Base-by-base conservation (phyloP, 2,888 invertebrate genomes). In the Cosmia pyralina region DNA sequence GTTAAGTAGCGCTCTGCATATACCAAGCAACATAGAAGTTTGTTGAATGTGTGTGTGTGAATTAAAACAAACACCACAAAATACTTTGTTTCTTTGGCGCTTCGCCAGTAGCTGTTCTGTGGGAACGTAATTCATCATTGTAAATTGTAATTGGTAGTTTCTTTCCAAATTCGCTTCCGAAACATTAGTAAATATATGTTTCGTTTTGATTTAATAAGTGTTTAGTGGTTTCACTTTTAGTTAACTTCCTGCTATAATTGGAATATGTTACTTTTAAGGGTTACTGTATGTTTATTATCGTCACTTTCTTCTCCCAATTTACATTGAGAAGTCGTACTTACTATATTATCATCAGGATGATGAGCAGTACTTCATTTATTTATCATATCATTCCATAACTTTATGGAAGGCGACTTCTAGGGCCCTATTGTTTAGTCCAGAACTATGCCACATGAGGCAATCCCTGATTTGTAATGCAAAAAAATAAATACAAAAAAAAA, bases 131-230 rank as follows among this genome's bases (percentile, higher is more conserved):
- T 87, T 84, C 83, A 84, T 87, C 84, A 85, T 85, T 84, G 83
- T 86, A 85, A 86, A 85, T 85, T 84, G 83, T 86, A 86, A 86
- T 85, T 77, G 83, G 82, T 83, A 85, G 83, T 84, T 86, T 85
- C 84, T 86, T 83, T 85, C 72, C 65, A 69, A 82, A 82, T 83
- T 82, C 22, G 74, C 83, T 82, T 73, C 78, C 81, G 76, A 82
- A 77, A 70, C 28, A 55, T 69, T 22, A 46, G 44, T 65, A 22
- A 69, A 71, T 75, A 71, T 75, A 67, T 71, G 62, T 60, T 57
- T 53, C 41, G 19, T 79, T 69, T 53, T 77, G 63, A 71, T 81
- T 71, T 76, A 74, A 68, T 53, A 62, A 71, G 44, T 72, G 58
- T 75, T 70, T 64, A 50, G 58, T 62, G 57, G 44, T 64, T 53